A percentile compares a stretch with the other conserved stretches of the same genome.
phyloP scores from a whole-genome alignment of 2,113 vertebrate species.

The Salminus brasiliensis region DNA sequence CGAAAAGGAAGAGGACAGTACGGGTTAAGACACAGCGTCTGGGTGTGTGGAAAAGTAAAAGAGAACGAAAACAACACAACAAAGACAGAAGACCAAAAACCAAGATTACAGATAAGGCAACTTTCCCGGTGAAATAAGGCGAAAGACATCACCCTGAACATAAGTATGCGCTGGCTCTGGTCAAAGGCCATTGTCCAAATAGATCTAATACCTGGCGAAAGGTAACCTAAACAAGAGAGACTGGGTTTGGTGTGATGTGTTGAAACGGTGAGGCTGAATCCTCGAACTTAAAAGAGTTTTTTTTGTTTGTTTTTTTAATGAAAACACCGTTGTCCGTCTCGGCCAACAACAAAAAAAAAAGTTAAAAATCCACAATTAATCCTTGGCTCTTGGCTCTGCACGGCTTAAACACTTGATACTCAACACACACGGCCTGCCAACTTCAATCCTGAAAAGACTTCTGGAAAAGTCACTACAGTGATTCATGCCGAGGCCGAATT shows the following conservation, averaged over 20 bases:
- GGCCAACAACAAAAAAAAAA: background rate
- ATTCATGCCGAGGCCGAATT: background rate
- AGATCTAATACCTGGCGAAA: background rate
- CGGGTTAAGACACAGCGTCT: background rate
- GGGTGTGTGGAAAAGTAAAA: background rate
- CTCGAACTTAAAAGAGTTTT: too few relatives aligned
- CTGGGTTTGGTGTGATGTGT: background rate
- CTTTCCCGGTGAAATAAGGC: background rate
- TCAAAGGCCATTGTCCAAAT: conserved; percentile 37
- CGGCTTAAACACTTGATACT: conserved; percentile 16
- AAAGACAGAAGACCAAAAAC: background rate
- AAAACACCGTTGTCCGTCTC: background rate
- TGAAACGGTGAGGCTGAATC: too few relatives aligned
- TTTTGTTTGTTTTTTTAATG: too few relatives aligned
- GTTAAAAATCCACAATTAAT: background rate
- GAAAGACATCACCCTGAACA: background rate
- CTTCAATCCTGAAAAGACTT: conserved; percentile 23
- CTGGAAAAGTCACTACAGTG: background rate
- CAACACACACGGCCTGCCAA: background rate
- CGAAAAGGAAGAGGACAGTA: background rate
- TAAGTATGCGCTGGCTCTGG: conserved; percentile 31
- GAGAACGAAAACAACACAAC: background rate
- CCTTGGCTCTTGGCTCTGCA: too few relatives aligned
- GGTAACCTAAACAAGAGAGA: background rate
- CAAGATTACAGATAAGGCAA: background rate